These are phyloP conservation scores for Zoanthus solanderi DNA, from an alignment of 92 coral and sea anemone genomes.

Conservation along the genomic window DNA sequence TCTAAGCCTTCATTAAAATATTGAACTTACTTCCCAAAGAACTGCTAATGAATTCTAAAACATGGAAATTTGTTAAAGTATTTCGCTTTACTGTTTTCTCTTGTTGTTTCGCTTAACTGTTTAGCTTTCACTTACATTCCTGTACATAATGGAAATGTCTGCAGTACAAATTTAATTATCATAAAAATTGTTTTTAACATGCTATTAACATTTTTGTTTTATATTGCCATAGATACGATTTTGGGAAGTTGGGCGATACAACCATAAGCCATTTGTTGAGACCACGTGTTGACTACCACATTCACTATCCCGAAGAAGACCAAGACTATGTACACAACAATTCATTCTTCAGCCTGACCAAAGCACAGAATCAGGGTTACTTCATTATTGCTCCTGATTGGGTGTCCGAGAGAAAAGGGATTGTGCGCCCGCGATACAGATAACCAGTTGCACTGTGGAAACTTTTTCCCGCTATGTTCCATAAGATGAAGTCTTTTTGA, in stretches of 20 bases:
- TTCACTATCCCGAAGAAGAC: slow-evolving; percentile 65
- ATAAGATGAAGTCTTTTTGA: neutral
- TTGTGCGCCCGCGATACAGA: slow-evolving; percentile 73
- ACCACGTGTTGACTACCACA: slow-evolving; percentile 74
- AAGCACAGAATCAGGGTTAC: slow-evolving; percentile 82
- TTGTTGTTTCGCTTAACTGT: too few species aligned
- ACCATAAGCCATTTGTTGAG: slow-evolving; percentile 73
- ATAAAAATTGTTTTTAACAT: too few species aligned
- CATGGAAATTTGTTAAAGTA: too few species aligned
- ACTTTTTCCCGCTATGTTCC: neutral
- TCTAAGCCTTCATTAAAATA: too few species aligned
- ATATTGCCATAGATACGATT: slow-evolving; percentile 64
- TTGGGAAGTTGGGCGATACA: slow-evolving; percentile 73
- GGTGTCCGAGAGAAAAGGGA: slow-evolving; percentile 89
- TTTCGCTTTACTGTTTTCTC: too few species aligned
- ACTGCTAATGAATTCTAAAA: too few species aligned
- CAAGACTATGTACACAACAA: slow-evolving; percentile 82
- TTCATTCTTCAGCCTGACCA: slow-evolving; percentile 84
- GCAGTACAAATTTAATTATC: too few species aligned
- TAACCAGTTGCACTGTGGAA: neutral
- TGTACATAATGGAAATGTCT: too few species aligned
- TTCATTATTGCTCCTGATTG: slow-evolving; percentile 91
- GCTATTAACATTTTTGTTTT: neutral
- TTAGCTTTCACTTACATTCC: too few species aligned
- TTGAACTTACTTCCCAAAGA: too few species aligned